phyloP scores from a whole-genome alignment of 53 echinoderm and acorn worm species.

The Patiria pectinifera region DNA sequence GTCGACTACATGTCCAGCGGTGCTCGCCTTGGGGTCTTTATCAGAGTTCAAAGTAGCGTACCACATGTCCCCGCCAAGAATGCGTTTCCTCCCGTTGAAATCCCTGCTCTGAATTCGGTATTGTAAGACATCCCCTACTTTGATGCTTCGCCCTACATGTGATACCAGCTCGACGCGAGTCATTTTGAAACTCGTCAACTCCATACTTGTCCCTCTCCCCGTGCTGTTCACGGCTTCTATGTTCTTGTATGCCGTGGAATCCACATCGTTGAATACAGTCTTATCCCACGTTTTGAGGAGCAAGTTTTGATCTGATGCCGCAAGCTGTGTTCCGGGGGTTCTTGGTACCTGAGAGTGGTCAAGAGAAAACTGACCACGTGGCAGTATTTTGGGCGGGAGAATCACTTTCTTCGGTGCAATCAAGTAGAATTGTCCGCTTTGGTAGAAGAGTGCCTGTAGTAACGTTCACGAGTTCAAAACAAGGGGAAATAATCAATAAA shows the following conservation, averaged over 20 bases:
- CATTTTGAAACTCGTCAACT: conserved; percentile 22
- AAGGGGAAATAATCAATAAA: too few species aligned
- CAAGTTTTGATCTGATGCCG: not conserved
- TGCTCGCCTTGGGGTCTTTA: conserved; percentile 21
- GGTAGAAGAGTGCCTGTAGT: too few species aligned
- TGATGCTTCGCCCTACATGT: not conserved
- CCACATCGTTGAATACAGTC: not conserved
- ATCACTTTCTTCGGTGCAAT: too few species aligned
- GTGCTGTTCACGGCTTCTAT: not conserved
- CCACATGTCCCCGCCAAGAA: conserved; percentile 33
- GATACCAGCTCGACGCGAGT: conserved; percentile 30
- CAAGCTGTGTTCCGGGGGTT: not conserved
- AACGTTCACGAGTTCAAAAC: too few species aligned
- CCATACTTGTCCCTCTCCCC: not conserved
- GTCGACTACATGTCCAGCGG: conserved; percentile 8
- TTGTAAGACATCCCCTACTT: conserved; percentile 51
- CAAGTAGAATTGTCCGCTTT: too few species aligned
- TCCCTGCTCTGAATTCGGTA: conserved; percentile 41
- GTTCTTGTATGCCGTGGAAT: not conserved
- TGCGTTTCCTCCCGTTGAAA: conserved; percentile 5
- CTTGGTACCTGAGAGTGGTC: too few species aligned
- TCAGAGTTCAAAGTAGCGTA: conserved; percentile 9
- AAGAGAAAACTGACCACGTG: too few species aligned
- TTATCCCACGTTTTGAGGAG: not conserved
- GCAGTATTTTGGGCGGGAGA: too few species aligned